Evolutionary conservation across 2,888 invertebrate species (phyloP), one percentile per base, ranked within the genome.

Genomic region (Drosophila eohydei): DNA sequence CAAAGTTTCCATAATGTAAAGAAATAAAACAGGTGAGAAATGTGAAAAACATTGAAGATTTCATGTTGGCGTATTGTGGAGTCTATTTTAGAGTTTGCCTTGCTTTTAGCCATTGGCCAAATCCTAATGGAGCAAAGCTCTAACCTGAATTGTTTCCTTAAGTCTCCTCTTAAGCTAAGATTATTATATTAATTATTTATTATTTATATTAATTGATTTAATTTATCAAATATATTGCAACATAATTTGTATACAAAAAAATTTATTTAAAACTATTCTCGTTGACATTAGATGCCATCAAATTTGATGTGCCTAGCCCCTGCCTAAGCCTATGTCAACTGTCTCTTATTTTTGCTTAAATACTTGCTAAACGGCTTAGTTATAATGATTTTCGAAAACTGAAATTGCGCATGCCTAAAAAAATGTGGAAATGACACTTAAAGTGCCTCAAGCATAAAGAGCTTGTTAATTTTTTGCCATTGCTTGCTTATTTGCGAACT

Each of bases 371-470:
- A 46, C 46, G 36, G 41, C 60, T 50, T 66, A 48, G 63, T 66
- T 73, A 68, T 48, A 36, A 56, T 40, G 50, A 50, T 65, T 60
- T 75, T 7, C 32, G 12, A 51, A 34, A 51, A 34, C 5, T 34
- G 30, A 57, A 63, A 52, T 54, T 36, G 12, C 30, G 36, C 36
- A 77, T 38, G 46, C 30, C 16, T 11, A n/a, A 28, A 14, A 59
- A 62, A 63, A 66, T 56, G 14, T 67, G 54, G 59, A 59, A 46
- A 21, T 72, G 74, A 58, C 81, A 76, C 64, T 85, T 74, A 68
- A 73, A 83, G 70, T 70, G 70, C 52, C 66, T 68, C 71, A 58
- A 71, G 63, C 70, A 51, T 66, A 65, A 77, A 80, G 63, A 69
- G 62, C 62, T 82, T 73, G 73, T 75, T 69, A 70, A 66, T 61